These are phyloP conservation scores for Knipowitschia caucasica DNA, from an alignment of 2,797 vertebrate genomes.

Conservation along the genomic window DNA sequence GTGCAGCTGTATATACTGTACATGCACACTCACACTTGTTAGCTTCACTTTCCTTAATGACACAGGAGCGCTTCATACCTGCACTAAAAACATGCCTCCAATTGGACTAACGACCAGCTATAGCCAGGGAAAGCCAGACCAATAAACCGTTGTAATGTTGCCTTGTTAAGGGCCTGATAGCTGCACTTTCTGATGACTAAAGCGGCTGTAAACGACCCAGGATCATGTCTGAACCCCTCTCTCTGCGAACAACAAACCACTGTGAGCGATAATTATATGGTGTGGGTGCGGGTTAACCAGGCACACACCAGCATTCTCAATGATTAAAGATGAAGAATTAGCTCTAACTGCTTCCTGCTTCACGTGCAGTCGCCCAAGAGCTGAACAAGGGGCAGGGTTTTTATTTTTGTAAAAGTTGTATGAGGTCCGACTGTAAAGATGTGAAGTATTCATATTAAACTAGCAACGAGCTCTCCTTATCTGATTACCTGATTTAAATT, in stretches of 20 bases:
- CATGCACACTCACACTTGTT: no score
- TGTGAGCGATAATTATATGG: conserved; percentile 51
- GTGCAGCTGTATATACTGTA: no score
- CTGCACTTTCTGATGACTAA: conserved; percentile 23
- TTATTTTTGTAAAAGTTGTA: conserved; percentile 36
- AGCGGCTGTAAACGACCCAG: conserved; percentile 20
- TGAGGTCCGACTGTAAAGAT: neutral
- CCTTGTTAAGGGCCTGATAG: conserved; percentile 21
- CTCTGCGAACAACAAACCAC: conserved; percentile 43
- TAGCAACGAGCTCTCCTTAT: no score
- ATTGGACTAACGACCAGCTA: neutral
- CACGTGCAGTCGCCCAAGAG: conserved; percentile 60
- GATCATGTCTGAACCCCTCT: conserved; percentile 22
- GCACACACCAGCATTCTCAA: conserved; percentile 17
- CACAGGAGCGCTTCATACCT: neutral
- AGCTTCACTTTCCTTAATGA: neutral
- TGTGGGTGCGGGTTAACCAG: conserved; percentile 35
- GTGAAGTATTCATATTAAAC: neutral
- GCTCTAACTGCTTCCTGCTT: conserved; percentile 72
- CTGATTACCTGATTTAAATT: neutral
- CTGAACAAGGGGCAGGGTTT: conserved; percentile 54
- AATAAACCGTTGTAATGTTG: conserved; percentile 13
- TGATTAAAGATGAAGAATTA: conserved; percentile 69
- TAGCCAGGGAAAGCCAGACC: neutral
- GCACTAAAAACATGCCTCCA: neutral